phyloP scores from a whole-genome alignment of 1,140 invertebrate genomes.

The Camponotus vicinus region DNA sequence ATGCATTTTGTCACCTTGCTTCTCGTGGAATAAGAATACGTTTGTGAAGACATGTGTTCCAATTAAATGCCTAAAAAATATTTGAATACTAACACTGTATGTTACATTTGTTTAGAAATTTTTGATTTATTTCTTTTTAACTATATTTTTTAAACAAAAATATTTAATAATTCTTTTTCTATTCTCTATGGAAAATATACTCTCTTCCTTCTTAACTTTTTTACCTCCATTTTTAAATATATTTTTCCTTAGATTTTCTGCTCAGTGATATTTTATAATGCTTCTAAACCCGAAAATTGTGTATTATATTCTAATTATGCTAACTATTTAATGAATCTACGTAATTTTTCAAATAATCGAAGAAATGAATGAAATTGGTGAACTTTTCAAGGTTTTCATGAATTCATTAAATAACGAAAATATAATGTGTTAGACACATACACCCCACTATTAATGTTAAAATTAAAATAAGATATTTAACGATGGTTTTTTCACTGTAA shows the following conservation, averaged over 20 bases:
- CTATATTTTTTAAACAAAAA: too few species aligned
- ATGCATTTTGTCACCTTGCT: not conserved
- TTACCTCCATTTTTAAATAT: not conserved
- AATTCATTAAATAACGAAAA: not conserved
- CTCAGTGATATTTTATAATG: not conserved
- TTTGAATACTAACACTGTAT: conserved; percentile 9
- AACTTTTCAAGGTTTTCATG: not conserved
- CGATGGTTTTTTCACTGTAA: not conserved
- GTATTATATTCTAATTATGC: conserved; percentile 11
- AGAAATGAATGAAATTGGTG: not conserved
- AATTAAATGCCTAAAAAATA: not conserved
- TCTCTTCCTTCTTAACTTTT: not conserved
- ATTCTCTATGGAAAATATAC: not conserved
- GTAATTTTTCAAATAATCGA: not conserved
- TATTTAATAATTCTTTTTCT: not conserved
- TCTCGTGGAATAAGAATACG: not conserved
- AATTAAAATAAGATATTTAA: conserved; percentile 7
- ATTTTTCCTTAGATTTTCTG: not conserved
- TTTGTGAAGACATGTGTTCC: not conserved
- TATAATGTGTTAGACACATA: not conserved
- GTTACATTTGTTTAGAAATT: not conserved
- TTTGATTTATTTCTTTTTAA: not conserved
- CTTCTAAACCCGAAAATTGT: not conserved
- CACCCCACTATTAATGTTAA: not conserved
- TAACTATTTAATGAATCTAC: not conserved